These are phyloP conservation scores for Mycetomoellerius zeteki DNA, from an alignment of 1,140 invertebrate species.

Conservation along the genomic window DNA sequence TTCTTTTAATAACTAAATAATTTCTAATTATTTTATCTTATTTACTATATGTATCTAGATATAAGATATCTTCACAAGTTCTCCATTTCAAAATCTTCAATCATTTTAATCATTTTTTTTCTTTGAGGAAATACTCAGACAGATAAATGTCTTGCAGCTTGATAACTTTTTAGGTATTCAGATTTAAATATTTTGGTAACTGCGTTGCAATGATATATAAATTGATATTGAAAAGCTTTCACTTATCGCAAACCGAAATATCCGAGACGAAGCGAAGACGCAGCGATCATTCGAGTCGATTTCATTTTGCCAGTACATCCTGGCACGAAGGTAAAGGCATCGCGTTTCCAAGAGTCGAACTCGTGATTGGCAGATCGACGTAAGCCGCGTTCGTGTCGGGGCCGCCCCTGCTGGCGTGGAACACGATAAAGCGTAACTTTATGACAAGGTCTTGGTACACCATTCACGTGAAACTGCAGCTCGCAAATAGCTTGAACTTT, in stretches of 20 bases:
- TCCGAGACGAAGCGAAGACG: conserved; percentile 57
- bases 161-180: background rate
- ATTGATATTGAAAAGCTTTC: conserved; percentile 20
- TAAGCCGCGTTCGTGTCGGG: conserved; percentile 73
- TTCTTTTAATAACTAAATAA: conserved; percentile 2
- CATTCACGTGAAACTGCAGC: conserved; percentile 72
- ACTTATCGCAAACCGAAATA: conserved; percentile 52
- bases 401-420: conserved; percentile 72
- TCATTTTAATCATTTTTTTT: background rate
- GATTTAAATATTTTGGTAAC: background rate
- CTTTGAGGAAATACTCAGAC: background rate
- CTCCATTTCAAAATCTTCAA: background rate
- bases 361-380: conserved; percentile 82
- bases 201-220: background rate
- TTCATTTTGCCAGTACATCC: conserved; percentile 70
- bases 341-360: conserved; percentile 75
- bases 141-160: no score
- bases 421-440: conserved; percentile 82
- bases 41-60: background rate
- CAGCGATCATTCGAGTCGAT: conserved; percentile 70
- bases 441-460: conserved; percentile 77
- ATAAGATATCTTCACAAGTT: background rate
- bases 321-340: conserved; percentile 65
- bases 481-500: conserved; percentile 73
- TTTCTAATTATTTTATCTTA: background rate